Percentiles rank a stretch among this genome's conserved stretches.
These are phyloP conservation scores for Synanthedon formicaeformis DNA, from an alignment of 2,888 invertebrate genomes.

Conservation along the genomic window DNA sequence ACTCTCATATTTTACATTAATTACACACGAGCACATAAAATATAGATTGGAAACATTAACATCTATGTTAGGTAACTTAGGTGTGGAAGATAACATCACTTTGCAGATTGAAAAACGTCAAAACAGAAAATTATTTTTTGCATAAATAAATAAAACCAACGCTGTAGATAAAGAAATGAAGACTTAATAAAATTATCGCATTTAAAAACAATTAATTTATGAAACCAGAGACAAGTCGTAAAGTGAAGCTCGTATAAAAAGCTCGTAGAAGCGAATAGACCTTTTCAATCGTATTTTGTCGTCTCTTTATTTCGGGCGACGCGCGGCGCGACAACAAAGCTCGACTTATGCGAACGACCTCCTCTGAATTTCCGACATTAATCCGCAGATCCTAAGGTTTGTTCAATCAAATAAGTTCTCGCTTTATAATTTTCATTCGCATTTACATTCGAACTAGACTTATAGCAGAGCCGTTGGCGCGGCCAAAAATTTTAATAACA, in stretches of 20 bases:
- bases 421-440: slow-evolving; percentile 60
- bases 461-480: slow-evolving; percentile 33
- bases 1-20: no score
- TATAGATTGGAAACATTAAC: no score
- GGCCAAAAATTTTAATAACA: slow-evolving; percentile 69
- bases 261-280: slow-evolving; percentile 5
- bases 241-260: neutral
- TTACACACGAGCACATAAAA: no score
- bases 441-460: slow-evolving; percentile 64
- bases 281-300: slow-evolving; percentile 21
- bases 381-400: slow-evolving; percentile 56
- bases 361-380: slow-evolving; percentile 48
- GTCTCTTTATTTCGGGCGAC: slow-evolving; percentile 14
- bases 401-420: slow-evolving; percentile 64
- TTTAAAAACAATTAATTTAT: neutral
- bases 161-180: neutral
- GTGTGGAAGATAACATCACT: no score
- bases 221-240: neutral
- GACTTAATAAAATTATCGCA: neutral
- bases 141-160: no score
- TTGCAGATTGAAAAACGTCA: no score
- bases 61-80: no score
- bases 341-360: slow-evolving; percentile 27
- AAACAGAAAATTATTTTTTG: no score
- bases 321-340: slow-evolving; percentile 23